These are phyloP conservation scores for Pogonocichla stellata DNA, from an alignment of 2,113 vertebrate genomes.

Conservation along the genomic window DNA sequence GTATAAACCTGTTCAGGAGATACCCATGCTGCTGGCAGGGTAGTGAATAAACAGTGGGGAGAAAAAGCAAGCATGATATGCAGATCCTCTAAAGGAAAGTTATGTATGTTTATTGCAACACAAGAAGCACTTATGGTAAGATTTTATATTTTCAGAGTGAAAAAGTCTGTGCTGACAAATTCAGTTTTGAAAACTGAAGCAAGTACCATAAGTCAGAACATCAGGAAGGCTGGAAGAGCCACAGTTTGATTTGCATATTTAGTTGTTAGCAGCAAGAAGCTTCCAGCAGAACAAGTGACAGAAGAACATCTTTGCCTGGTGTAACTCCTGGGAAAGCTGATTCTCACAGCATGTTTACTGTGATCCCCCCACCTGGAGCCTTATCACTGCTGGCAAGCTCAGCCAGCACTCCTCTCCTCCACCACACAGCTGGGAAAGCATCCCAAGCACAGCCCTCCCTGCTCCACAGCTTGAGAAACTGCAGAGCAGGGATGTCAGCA, in stretches of 20 bases:
- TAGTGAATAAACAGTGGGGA: not conserved
- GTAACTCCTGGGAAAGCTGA: not conserved
- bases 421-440: not conserved
- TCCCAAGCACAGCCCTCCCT: not conserved
- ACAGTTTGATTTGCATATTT: not conserved
- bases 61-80: not conserved
- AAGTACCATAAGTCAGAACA: not conserved
- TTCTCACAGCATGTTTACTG: not conserved
- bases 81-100: not conserved
- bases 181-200: not conserved
- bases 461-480: not conserved
- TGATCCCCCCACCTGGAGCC: not conserved
- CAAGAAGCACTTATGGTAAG: not conserved
- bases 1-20: not conserved
- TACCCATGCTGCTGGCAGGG: not conserved
- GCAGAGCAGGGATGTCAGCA: not conserved
- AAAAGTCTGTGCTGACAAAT: not conserved
- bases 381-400: constrained; percentile 15
- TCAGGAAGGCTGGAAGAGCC: not conserved
- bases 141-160: not conserved
- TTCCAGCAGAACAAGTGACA: not conserved
- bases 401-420: not conserved
- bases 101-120: not conserved
- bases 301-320: not conserved
- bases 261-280: not conserved